Evolutionary conservation across 2,797 vertebrate genomes (phyloP).

Genomic region (Spheniscus humboldti): DNA sequence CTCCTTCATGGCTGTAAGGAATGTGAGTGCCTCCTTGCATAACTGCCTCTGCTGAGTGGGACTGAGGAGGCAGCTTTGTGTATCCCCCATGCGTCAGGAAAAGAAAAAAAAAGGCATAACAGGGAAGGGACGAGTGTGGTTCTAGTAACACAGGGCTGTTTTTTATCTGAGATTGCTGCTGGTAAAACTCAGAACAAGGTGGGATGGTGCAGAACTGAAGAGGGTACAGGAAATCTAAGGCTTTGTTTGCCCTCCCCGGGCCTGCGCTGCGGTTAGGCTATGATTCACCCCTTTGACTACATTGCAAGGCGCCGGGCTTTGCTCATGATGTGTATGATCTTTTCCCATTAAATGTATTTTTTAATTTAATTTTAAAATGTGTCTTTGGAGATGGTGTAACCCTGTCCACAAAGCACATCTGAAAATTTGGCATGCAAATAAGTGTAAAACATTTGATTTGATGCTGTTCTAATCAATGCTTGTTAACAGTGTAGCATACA

Average conservation of each 20-base stretch:
- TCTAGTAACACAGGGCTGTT: background rate
- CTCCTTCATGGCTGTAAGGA: background rate
- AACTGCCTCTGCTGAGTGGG: background rate
- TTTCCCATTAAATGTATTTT: background rate
- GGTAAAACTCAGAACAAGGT: too few relatives aligned
- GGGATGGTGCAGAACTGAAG: background rate
- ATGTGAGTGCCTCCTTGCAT: fast-evolving
- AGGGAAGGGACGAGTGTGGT: background rate
- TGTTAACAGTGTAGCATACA: background rate
- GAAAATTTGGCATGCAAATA: background rate
- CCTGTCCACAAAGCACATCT: background rate
- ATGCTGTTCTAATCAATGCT: background rate
- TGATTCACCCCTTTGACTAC: background rate
- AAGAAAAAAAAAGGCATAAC: too few relatives aligned
- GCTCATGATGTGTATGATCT: background rate
- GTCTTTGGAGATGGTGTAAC: background rate
- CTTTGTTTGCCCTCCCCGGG: background rate
- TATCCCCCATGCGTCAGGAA: too few relatives aligned
- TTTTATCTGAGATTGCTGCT: background rate
- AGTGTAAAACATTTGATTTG: background rate
- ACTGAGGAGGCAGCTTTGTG: background rate
- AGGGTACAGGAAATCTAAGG: background rate
- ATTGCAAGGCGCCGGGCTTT: background rate
- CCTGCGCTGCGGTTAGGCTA: background rate
- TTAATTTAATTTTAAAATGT: background rate